A percentile compares a stretch with the other conserved stretches of the same genome.
phyloP scores from a whole-genome alignment of 2,113 vertebrate species.

The Danionella cerebrum region DNA sequence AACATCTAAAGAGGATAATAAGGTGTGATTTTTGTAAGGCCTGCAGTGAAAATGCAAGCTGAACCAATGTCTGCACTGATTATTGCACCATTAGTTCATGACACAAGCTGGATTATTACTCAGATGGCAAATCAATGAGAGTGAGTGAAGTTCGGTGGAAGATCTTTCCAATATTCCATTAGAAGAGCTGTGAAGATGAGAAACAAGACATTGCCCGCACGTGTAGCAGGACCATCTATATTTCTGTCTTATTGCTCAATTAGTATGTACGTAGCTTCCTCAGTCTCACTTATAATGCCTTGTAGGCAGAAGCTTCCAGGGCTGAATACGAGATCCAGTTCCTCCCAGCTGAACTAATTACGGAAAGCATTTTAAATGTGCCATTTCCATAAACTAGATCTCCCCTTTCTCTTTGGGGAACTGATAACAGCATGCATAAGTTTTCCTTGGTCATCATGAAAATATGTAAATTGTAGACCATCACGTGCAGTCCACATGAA shows the following conservation, averaged over 20 bases:
- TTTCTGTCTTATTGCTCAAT: constrained; percentile 3
- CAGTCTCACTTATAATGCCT: constrained; percentile 26
- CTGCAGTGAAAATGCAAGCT: not conserved
- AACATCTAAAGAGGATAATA: constrained; percentile 27
- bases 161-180: not conserved
- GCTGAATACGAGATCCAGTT: constrained; percentile 6
- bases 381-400: constrained; percentile 36
- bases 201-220: not conserved
- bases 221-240: constrained; percentile 2
- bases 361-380: constrained; percentile 29
- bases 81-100: not conserved
- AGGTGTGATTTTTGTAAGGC: not conserved
- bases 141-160: not conserved
- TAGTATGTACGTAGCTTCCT: not conserved
- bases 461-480: not conserved
- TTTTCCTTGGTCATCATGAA: not conserved
- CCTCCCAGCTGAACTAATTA: constrained; percentile 38
- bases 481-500: not conserved
- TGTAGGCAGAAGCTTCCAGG: constrained; percentile 17
- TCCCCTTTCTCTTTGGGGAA: constrained; percentile 7
- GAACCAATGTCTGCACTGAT: not conserved
- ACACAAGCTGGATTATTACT: not conserved
- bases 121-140: not conserved
- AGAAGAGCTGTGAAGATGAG: constrained; percentile 8
- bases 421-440: not conserved